These are phyloP conservation scores for Gila robusta DNA, from an alignment of 2,797 vertebrate genomes.

Conservation along the genomic window DNA sequence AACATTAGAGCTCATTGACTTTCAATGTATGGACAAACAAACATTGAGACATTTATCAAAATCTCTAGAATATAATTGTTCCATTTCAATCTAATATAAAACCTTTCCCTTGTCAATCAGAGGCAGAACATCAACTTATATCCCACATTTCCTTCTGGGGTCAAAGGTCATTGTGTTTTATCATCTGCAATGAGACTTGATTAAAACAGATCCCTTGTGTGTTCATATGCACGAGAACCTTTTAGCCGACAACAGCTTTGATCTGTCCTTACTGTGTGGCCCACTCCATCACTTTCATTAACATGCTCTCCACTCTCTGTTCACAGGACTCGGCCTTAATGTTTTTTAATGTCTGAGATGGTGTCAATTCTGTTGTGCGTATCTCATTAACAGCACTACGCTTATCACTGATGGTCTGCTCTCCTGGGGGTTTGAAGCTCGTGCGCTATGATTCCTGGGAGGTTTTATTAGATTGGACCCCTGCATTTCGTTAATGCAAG, in stretches of 20 bases:
- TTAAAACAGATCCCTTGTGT: slow-evolving; percentile 41
- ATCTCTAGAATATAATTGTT: neutral
- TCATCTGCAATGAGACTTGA: slow-evolving; percentile 20
- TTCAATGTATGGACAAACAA: neutral
- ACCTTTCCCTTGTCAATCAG: neutral
- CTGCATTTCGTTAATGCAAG: slow-evolving; percentile 39
- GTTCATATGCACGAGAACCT: neutral
- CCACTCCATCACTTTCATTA: slow-evolving; percentile 52
- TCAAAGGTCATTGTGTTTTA: slow-evolving; percentile 26
- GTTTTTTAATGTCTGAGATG: slow-evolving; percentile 44
- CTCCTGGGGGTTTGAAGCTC: slow-evolving; percentile 30
- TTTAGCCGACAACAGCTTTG: slow-evolving; percentile 30
- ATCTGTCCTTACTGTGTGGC: slow-evolving; percentile 43
- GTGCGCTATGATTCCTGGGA: slow-evolving; percentile 23
- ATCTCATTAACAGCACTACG: slow-evolving; percentile 48
- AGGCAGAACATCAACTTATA: neutral
- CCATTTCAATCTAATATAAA: neutral
- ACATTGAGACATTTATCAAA: neutral
- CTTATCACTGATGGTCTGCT: slow-evolving; percentile 36
- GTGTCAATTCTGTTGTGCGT: slow-evolving; percentile 32
- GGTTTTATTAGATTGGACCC: slow-evolving; percentile 47
- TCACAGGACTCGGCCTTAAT: slow-evolving; percentile 31
- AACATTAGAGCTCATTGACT: neutral
- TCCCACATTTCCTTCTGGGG: slow-evolving; percentile 3
- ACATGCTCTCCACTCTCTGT: slow-evolving; percentile 23